Evolutionary conservation across 2,888 invertebrate species (phyloP).

Genomic region (Cremastobaeus sp.): DNA sequence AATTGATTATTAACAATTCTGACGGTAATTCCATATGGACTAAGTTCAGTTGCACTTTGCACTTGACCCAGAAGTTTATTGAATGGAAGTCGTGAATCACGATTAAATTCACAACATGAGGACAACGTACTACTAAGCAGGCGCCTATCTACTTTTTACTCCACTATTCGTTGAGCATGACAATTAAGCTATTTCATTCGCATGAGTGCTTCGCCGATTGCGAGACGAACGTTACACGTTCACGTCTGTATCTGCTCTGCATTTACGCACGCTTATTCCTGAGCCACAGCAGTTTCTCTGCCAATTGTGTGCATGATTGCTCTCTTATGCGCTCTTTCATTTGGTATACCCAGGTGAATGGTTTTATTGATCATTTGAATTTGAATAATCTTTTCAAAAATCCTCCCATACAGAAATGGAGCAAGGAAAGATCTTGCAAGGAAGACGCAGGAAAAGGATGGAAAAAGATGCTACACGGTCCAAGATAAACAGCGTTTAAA

Average conservation of each 20-base stretch:
- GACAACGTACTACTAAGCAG: conserved; percentile 11
- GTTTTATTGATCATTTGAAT: conserved; percentile 12
- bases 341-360: conserved; percentile 24
- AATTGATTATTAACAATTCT: too few relatives aligned
- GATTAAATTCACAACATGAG: conserved; percentile 9
- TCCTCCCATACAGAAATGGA: too few relatives aligned
- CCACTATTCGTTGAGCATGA: conserved; percentile 16
- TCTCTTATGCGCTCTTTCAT: conserved; percentile 29
- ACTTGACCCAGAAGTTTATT: background rate
- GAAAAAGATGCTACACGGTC: too few relatives aligned
- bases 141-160: conserved; percentile 13
- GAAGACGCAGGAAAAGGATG: too few relatives aligned
- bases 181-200: conserved; percentile 27
- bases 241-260: conserved; percentile 9
- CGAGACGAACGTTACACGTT: conserved; percentile 17
- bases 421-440: too few relatives aligned
- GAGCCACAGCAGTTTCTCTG: conserved; percentile 15
- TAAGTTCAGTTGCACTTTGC: too few relatives aligned
- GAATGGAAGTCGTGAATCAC: conserved; percentile 6
- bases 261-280: conserved; percentile 18
- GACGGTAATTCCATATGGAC: too few relatives aligned
- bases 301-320: conserved; percentile 25
- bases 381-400: conserved; percentile 23
- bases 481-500: too few relatives aligned
- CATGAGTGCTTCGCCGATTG: conserved; percentile 21